A percentile compares a stretch with the other conserved stretches of the same genome.
Evolutionary conservation across 2,113 vertebrate genomes (phyloP).

Genomic region (Pardalotus punctatus): DNA sequence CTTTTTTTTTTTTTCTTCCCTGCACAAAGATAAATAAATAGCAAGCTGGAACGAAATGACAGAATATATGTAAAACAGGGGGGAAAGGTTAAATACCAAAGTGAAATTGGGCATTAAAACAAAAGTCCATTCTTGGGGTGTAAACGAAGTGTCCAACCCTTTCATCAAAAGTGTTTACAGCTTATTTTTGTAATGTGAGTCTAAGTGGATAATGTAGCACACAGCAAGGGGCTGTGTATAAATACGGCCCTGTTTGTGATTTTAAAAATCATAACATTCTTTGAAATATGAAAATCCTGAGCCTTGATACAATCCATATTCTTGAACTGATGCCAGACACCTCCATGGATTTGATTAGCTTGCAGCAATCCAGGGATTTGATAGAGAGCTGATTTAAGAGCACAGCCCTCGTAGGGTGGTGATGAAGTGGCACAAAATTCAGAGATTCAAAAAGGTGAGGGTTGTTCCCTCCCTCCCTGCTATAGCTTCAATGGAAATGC

Average conservation of each 20-base stretch:
- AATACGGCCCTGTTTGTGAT: constrained; percentile 51
- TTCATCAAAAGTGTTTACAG: constrained; percentile 66
- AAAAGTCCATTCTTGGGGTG: constrained; percentile 47
- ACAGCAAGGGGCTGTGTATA: not conserved
- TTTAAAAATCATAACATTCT: constrained; percentile 60
- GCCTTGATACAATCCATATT: constrained; percentile 14
- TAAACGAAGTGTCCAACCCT: constrained; percentile 54
- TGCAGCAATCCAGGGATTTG: not conserved
- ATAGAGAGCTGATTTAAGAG: not conserved
- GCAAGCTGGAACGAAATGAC: constrained; percentile 29
- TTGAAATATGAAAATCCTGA: constrained; percentile 48
- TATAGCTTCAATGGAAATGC: not conserved
- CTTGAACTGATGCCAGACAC: not conserved
- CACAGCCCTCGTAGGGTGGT: accelerated
- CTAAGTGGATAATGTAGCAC: constrained; percentile 55
- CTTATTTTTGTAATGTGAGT: constrained; percentile 68
- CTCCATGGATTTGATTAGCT: not conserved
- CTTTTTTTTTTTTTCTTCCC: not conserved
- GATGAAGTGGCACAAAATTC: not conserved
- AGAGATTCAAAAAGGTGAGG: not conserved
- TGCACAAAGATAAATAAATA: constrained; percentile 56
- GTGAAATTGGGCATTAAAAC: constrained; percentile 53
- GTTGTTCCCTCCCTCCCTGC: not conserved
- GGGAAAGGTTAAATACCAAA: constrained; percentile 64
- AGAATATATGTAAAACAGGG: constrained; percentile 37